Conservation (phyloP, 2,888 invertebrate species). For the Lasioglossum oenotherae region DNA sequence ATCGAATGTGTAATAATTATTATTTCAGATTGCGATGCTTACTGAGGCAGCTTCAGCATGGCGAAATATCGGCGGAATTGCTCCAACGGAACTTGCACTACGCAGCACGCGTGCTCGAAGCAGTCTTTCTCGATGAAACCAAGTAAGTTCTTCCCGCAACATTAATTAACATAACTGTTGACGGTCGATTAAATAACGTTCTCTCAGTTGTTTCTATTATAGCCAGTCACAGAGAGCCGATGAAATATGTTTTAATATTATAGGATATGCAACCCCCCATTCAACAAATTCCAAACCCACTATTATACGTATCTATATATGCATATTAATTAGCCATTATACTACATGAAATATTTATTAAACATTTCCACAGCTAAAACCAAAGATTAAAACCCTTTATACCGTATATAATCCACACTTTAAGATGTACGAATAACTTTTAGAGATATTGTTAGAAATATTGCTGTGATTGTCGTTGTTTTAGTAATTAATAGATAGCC, state of each 20-base stretch:
- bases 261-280: background rate
- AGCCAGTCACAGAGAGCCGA: slow-evolving; percentile 23
- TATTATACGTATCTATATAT: background rate
- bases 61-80: slow-evolving; percentile 94
- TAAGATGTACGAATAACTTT: background rate
- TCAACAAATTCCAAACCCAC: background rate
- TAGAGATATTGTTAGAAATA: background rate
- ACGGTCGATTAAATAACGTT: slow-evolving; percentile 31
- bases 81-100: slow-evolving; percentile 97
- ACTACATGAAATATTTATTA: background rate
- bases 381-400: background rate
- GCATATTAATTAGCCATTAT: background rate
- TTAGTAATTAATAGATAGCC: background rate
- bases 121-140: slow-evolving; percentile 96
- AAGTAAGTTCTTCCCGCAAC: slow-evolving; percentile 88
- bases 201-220: slow-evolving; percentile 33
- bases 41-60: slow-evolving; percentile 93
- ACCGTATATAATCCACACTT: background rate
- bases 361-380: background rate
- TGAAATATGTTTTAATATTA: background rate
- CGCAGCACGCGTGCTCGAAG: slow-evolving; percentile 96
- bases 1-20: background rate
- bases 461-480: background rate
- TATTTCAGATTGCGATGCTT: slow-evolving; percentile 94
- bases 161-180: slow-evolving; percentile 15